Conservation (phyloP, 2,797 vertebrate species). For the Megaceryle alcyon region DNA sequence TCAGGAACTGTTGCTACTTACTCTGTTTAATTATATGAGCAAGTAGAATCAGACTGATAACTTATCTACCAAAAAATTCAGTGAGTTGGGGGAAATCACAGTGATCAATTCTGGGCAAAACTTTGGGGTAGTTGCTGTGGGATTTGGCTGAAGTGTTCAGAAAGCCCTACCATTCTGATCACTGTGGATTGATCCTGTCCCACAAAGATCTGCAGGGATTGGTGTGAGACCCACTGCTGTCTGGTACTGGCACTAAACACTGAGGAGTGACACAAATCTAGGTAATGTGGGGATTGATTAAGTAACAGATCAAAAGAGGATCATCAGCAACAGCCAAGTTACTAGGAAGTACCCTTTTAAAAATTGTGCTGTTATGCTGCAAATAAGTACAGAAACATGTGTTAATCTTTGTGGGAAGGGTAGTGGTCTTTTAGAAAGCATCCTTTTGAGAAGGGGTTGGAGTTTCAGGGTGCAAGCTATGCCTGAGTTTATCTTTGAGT, state of each 20-base stretch:
- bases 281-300: neutral
- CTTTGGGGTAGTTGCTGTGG: accelerated
- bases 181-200: neutral
- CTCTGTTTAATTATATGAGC: neutral
- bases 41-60: neutral
- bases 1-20: neutral
- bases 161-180: neutral
- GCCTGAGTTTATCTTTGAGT: neutral
- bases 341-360: neutral
- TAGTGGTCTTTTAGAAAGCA: neutral
- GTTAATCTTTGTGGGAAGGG: neutral
- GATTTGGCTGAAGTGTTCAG: neutral
- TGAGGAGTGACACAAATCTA: neutral
- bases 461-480: neutral
- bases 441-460: neutral
- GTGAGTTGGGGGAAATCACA: neutral
- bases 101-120: neutral
- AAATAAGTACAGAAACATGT: neutral
- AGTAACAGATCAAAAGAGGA: neutral
- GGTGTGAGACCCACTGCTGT: neutral
- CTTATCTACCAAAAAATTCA: neutral
- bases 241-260: neutral
- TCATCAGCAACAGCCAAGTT: neutral
- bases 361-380: neutral
- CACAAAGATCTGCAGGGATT: neutral